Evolutionary conservation across 2,113 vertebrate species (phyloP), one percentile per base, ranked within the genome.

Genomic region (Tenebrosternarchus preto): DNA sequence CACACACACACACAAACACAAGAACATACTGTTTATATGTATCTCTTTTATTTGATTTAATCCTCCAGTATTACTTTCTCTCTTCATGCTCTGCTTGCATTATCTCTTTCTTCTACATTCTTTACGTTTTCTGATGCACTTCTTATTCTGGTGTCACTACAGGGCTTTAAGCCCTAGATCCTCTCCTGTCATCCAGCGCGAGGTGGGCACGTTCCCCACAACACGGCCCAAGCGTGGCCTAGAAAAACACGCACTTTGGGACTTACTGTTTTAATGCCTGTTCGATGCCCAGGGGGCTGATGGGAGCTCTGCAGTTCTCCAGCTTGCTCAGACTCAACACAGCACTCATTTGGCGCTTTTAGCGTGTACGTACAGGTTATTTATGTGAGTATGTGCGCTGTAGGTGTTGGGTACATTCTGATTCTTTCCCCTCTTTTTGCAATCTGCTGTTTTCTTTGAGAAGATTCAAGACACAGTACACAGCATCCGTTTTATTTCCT

Each of bases 151-250:
- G 9, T 50, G 6, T 50, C 15, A 12, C 12, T 9, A 12, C 64
- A 25, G 46, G 67, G 53, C 57, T 56, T 20, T 69, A 50, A 50
- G 31, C 22, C 19, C 29, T 20, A 25, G 7, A 29, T 64, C 15
- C 24, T 53, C 59, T 11, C 24, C 27, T 76, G 25, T 63, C 57
- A 33, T 50, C 56, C 27, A 72, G 46, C 22, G 2, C 5, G 31
- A 6, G 29, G 15, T 19, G 43, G 43, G 8, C 43, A 5, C 39
- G 8, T 22, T 11, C 33, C 75, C n/a, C n/a, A n/a, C n/a, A n/a
- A n/a, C n/a, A n/a, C n/a, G n/a, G n/a, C n/a, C n/a, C n/a, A 22
- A n/a, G 66, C 81, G 24, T 87, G 83, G 90, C 85, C 87, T 83
- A 87, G 87, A 82, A 85, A 19, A 70, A 59, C 53, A 9, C 24